Base-by-base conservation (phyloP, 92 coral and sea anemone genomes). In the Bergia sp. region DNA sequence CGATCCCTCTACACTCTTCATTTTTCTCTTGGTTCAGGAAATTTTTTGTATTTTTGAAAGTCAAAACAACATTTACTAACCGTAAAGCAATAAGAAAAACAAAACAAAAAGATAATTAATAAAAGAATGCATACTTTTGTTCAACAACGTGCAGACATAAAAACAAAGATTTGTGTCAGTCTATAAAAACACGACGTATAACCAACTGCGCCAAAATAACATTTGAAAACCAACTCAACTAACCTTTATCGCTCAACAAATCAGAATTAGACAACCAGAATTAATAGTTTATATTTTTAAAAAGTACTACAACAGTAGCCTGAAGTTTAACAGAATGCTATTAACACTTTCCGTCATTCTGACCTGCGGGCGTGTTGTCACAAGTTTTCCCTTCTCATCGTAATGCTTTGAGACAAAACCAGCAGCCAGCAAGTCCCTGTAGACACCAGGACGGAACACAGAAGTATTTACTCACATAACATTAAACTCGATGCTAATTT, bases 371-470 rank as follows among this genome's bases (percentile, higher is more conserved):
- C 67, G 45, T 15, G 78, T 42, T 15, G 87, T 71, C 2, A 71
- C 79, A 45, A 84, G 42, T 71, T 55, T 37, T 23, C 79, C 87
- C 6, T 29, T 53, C 11, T 37, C 75, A 15, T 69, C 79, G 37
- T 84, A 84, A 47, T 84, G 65, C 39, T 71, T 84, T 7, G 87
- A 47, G 13, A 84, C 79, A 84, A 84, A 84, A 71, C 45, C 79
- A 29, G 87, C 79, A 36, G 75, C 42, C 3, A 84, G 23, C 23
- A 84, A 71, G 16, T 47, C 87, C 36, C 87, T 84, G 39, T 21
- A 36, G 61, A 71, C 79, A 72, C 2, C 47, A 84, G 61, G 8
- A 72, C 20, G 53, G 75, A 43, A 67, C 61, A 83, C 42, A 53
- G 4, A 80, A 20, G 53, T 18, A 42, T 13, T 76, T 76, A 41